Evolutionary conservation across 2,113 vertebrate species (phyloP).

Genomic region (Elanus axillaris): DNA sequence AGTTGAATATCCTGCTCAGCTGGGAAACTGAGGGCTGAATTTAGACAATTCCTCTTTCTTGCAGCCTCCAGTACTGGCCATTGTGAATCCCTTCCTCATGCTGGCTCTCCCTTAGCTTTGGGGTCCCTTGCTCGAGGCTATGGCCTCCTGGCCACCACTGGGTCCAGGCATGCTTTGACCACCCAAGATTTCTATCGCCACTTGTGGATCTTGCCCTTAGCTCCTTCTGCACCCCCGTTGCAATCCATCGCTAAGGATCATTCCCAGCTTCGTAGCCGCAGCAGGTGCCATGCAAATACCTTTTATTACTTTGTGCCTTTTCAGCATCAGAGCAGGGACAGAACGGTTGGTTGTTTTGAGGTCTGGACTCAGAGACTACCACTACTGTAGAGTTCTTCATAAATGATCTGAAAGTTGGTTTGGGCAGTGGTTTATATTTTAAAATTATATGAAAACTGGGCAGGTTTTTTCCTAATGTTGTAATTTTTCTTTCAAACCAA

Average conservation of each 20-base stretch:
- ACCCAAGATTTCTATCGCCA: background rate
- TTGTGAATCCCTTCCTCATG: background rate
- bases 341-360: background rate
- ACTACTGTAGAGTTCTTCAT: background rate
- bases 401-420: background rate
- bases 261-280: background rate
- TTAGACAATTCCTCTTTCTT: background rate
- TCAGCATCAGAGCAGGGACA: background rate
- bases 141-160: background rate
- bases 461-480: background rate
- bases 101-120: background rate
- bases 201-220: background rate
- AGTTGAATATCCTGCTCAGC: background rate
- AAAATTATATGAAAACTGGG: background rate
- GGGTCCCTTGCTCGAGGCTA: background rate
- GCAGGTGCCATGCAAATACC: background rate
- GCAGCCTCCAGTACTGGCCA: background rate
- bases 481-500: background rate
- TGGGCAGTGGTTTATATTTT: background rate
- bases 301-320: background rate
- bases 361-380: background rate
- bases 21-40: background rate
- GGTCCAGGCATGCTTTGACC: background rate
- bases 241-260: background rate
- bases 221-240: background rate